These are phyloP conservation scores for Eunapius fragilis DNA, from an alignment of 37 sponge, comb jelly and placozoan genomes.

Conservation along the genomic window DNA sequence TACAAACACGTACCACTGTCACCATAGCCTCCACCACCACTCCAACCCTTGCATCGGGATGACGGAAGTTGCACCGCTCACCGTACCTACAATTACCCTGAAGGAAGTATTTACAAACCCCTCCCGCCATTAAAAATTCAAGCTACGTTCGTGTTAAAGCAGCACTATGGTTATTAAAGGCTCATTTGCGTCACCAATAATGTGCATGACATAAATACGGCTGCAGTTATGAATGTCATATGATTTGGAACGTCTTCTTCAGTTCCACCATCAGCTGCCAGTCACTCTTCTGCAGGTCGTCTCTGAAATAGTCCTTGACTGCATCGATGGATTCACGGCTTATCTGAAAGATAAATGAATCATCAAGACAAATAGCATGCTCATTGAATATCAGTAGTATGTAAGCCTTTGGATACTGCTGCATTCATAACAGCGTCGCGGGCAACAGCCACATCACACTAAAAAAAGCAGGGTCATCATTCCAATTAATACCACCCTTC, in stretches of 20 bases:
- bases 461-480: too few species aligned
- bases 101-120: background rate
- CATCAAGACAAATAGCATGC: background rate
- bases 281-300: conserved; percentile 88
- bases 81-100: background rate
- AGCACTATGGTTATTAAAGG: background rate
- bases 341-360: conserved; percentile 54
- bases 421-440: too few species aligned
- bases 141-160: background rate
- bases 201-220: background rate
- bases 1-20: background rate
- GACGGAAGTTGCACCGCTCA: background rate
- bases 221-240: conserved; percentile 34
- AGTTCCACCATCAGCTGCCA: conserved; percentile 96
- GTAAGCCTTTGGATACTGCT: too few species aligned
- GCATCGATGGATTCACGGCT: conserved; percentile 96
- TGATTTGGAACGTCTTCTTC: conserved; percentile 87
- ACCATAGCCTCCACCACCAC: background rate
- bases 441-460: too few species aligned
- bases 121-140: background rate
- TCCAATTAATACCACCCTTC: too few species aligned
- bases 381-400: too few species aligned
- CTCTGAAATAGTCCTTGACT: conserved; percentile 95
- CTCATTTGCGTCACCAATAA: background rate
- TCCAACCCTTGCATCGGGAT: background rate